Conservation (phyloP, 2,113 vertebrate genomes). For the Pollachius pollachius region DNA sequence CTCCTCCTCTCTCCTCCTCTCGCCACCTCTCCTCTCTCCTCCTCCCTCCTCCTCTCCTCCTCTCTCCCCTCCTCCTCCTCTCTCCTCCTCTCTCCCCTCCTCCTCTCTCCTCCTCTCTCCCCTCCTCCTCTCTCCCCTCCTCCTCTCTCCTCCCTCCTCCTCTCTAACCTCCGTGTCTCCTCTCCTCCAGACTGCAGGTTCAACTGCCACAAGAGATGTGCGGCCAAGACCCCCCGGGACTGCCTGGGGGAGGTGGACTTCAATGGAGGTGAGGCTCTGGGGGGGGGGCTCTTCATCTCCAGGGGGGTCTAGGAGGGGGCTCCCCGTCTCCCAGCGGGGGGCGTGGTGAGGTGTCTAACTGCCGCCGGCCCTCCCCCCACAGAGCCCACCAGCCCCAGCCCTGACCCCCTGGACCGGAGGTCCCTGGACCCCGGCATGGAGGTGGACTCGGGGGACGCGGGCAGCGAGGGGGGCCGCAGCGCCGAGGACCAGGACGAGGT, state of each 20-base stretch:
- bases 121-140: no score
- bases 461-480: conserved; percentile 73
- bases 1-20: no score
- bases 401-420: conserved; percentile 84
- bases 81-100: no score
- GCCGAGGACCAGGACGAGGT: conserved; percentile 84
- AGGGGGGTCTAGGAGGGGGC: background rate
- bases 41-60: no score
- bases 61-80: no score
- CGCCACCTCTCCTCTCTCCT: no score
- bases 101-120: no score
- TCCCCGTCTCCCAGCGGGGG: background rate
- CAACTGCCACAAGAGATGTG: conserved; percentile 95
- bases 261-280: conserved; percentile 84
- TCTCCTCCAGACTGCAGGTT: conserved; percentile 88
- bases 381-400: conserved; percentile 85
- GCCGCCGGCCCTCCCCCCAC: background rate
- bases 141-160: no score
- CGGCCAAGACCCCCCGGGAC: conserved; percentile 88
- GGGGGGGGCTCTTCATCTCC: background rate
- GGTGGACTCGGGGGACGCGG: conserved; percentile 83
- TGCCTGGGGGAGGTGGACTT: conserved; percentile 91
- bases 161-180: no score
- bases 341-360: background rate
- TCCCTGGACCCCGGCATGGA: conserved; percentile 79